Evolutionary conservation across 1,140 invertebrate genomes (phyloP).

Genomic region (Branchinecta lindahli): DNA sequence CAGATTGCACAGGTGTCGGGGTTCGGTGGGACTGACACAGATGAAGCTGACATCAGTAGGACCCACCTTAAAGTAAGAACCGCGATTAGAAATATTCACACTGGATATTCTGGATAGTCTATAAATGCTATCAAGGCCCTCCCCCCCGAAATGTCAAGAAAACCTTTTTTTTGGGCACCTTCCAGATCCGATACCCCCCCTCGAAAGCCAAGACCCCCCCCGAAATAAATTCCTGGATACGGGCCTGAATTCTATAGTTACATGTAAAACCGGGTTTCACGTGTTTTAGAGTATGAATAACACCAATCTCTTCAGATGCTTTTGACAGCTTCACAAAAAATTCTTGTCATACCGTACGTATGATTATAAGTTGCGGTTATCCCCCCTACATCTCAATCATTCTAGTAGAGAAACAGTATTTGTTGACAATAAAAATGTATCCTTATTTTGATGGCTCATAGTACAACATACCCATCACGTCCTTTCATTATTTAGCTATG

Average conservation of each 20-base stretch:
- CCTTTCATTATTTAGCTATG: conserved; percentile 9
- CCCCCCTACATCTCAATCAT: neutral
- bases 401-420: conserved; percentile 5
- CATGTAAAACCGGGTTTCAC: neutral
- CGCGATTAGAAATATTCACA: conserved; percentile 2
- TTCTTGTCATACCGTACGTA: conserved; percentile 5
- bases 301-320: conserved; percentile 1
- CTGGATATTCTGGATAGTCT: conserved; percentile 1
- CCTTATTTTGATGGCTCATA: conserved; percentile 5
- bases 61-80: conserved; percentile 9
- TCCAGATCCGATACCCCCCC: neutral
- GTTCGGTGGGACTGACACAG: conserved; percentile 3
- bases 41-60: conserved; percentile 4
- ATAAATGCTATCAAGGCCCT: conserved; percentile 5
- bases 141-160: conserved; percentile 4
- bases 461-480: neutral
- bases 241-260: conserved; percentile 8
- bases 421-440: neutral
- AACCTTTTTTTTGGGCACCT: neutral
- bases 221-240: conserved; percentile 5
- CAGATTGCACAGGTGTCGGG: conserved; percentile 3
- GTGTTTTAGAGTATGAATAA: neutral
- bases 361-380: conserved; percentile 9
- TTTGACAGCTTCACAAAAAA: conserved; percentile 6
- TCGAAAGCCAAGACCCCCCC: too few relatives aligned